A percentile compares a stretch with the other conserved stretches of the same genome.
These are phyloP conservation scores for Macrosteles quadrilineatus DNA, from an alignment of 1,140 invertebrate species.

Conservation along the genomic window DNA sequence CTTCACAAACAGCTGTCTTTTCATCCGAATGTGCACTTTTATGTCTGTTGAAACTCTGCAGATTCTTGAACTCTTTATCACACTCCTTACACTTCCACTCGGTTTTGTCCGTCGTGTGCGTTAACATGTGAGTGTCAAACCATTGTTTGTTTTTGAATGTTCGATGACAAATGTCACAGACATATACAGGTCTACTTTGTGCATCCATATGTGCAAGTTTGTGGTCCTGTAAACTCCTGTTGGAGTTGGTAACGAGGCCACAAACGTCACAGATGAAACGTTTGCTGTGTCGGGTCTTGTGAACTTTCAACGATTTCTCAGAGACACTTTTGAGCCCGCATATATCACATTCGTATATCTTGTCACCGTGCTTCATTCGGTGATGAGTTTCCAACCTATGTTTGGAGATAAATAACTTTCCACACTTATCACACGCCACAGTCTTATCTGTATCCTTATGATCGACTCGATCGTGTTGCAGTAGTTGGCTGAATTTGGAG, in stretches of 20 bases:
- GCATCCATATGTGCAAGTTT: not conserved
- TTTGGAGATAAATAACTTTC: not conserved
- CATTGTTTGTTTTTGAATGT: not conserved
- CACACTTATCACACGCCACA: not conserved
- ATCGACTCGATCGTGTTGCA: slow-evolving; percentile 6
- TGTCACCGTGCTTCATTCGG: not conserved
- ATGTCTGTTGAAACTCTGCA: no score
- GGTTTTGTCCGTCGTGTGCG: no score
- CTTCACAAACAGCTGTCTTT: no score
- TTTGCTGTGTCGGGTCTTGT: not conserved
- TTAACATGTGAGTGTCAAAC: not conserved
- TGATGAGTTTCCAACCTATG: not conserved
- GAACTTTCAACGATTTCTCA: slow-evolving; percentile 4
- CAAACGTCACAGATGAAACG: not conserved
- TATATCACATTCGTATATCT: slow-evolving; percentile 11
- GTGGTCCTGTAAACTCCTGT: not conserved
- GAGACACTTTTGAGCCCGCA: not conserved
- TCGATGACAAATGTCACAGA: not conserved
- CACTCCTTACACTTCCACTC: no score
- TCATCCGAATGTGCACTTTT: no score
- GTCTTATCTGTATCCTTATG: not conserved
- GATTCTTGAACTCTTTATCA: no score
- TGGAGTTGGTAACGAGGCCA: not conserved
- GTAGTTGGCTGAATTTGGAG: not conserved
- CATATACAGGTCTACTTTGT: not conserved